Percentiles rank a stretch among this genome's conserved stretches.
Evolutionary conservation across 2,888 invertebrate genomes (phyloP).

Genomic region (Aelia acuminata): DNA sequence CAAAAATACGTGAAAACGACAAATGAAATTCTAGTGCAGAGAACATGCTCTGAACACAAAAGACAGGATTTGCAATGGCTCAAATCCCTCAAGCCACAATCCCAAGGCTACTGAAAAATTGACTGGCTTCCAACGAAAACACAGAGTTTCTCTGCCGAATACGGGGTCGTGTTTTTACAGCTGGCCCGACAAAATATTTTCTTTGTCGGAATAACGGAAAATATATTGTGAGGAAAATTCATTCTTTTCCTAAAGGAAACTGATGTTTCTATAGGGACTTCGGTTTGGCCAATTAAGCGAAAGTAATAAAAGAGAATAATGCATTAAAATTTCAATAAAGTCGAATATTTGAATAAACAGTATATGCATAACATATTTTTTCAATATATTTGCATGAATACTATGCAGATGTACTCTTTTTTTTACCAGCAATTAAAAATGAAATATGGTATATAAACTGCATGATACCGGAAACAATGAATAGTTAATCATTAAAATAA

Average conservation of each 20-base stretch:
- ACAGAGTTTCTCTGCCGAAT: not conserved
- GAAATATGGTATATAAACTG: too few species aligned
- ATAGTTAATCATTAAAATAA: too few species aligned
- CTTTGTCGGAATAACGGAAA: conserved; percentile 11
- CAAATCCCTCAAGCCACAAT: conserved; percentile 1
- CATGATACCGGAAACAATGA: too few species aligned
- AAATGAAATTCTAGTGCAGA: not conserved
- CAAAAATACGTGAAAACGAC: not conserved
- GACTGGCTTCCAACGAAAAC: not conserved
- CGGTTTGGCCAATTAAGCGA: not conserved
- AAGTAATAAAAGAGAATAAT: not conserved
- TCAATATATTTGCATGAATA: too few species aligned
- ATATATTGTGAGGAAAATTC: not conserved
- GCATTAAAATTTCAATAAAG: not conserved
- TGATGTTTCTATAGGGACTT: not conserved
- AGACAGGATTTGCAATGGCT: not conserved
- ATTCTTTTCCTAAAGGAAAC: not conserved
- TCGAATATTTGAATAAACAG: not conserved
- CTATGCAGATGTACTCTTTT: too few species aligned
- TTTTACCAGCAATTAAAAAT: too few species aligned
- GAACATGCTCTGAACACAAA: not conserved
- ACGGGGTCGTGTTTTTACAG: conserved; percentile 4
- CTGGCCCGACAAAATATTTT: conserved; percentile 15
- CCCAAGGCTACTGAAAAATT: not conserved
- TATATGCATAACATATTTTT: too few species aligned